Base-by-base conservation (phyloP, 2,888 invertebrate species). In the Miltochrista miniata region DNA sequence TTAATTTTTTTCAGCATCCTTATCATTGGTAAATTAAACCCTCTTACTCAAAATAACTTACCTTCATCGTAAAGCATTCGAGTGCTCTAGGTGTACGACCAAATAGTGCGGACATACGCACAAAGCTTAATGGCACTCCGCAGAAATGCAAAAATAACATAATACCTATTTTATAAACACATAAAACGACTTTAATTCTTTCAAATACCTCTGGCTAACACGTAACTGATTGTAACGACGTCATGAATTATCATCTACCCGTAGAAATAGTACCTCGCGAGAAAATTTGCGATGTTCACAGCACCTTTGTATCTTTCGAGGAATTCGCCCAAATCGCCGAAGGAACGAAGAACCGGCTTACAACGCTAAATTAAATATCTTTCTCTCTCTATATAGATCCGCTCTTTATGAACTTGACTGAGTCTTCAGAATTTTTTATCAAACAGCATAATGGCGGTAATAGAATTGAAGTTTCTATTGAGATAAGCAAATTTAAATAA, bases 321-420 rank as follows among this genome's bases (percentile, higher is more conserved):
- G 43, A 49, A 49, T 45, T 49, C 44, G 12, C 15, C 18, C 37
- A 33, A 43, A 24, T 44, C 37, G 38, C 38, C 42, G 11, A 30
- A 36, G 33, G 31, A 12, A 45, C 44, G 49, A 49, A 44, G n/a
- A 49, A 49, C 38, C 44, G 34, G 44, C 34, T 49, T 44, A 35
- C 43, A 24, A 29, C 48, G 38, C 39, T 45, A 39, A 45, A 49
- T 49, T 45, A 49, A 49, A 49, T 39, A 39, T 44, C 44, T 38
- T 24, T 44, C 49, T 49, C 44, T 38, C 49, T 40, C 35, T 39
- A 44, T 11, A 49, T 49, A 35, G 44, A 49, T 44, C 38, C 14
- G 24, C 18, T 30, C 29, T 14, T 30, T 34, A 8, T 10, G 29
- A 44, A 44, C 14, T 29, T 49, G 29, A 38, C 34, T n/a, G n/a